phyloP scores from a whole-genome alignment of 2,888 invertebrate genomes.

The Lathronympha strigana region DNA sequence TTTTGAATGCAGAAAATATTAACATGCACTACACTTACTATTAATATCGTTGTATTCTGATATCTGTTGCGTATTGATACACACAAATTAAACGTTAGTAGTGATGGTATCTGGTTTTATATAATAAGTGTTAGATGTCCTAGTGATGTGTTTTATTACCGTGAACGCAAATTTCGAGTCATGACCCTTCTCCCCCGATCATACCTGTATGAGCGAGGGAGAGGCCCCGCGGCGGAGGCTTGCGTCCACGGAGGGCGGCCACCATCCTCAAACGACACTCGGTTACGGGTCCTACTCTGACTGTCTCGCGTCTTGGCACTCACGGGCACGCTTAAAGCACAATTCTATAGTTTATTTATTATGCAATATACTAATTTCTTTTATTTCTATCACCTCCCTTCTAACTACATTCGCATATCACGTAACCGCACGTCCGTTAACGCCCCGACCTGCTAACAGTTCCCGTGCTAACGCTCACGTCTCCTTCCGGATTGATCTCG shows the following conservation, averaged over 20 bases:
- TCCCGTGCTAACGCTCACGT: constrained; percentile 54
- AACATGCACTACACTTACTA: too few relatives aligned
- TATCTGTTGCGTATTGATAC: neutral
- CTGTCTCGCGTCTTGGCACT: constrained; percentile 53
- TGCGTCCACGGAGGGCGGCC: constrained; percentile 50
- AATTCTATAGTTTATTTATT: constrained; percentile 54
- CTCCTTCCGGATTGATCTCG: constrained; percentile 51
- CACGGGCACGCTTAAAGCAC: constrained; percentile 63
- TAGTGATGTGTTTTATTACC: constrained; percentile 36
- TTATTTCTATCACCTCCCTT: constrained; percentile 61
- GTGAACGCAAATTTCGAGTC: constrained; percentile 52
- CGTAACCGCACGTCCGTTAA: constrained; percentile 55
- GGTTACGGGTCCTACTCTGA: constrained; percentile 51
- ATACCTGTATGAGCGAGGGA: constrained; percentile 60
- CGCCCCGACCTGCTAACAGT: constrained; percentile 46
- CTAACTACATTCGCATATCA: constrained; percentile 63
- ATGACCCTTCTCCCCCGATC: constrained; percentile 59
- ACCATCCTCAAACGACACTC: constrained; percentile 62
- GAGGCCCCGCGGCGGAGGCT: constrained; percentile 53
- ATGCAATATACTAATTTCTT: constrained; percentile 58
- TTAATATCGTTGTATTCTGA: neutral
- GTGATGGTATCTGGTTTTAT: constrained; percentile 5
- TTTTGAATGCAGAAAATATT: too few relatives aligned
- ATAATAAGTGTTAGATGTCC: constrained; percentile 25
- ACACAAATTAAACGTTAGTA: neutral